Percentiles rank a stretch among this genome's conserved stretches.
phyloP scores from a whole-genome alignment of 2,113 vertebrate genomes.

The Anoura caudifer region DNA sequence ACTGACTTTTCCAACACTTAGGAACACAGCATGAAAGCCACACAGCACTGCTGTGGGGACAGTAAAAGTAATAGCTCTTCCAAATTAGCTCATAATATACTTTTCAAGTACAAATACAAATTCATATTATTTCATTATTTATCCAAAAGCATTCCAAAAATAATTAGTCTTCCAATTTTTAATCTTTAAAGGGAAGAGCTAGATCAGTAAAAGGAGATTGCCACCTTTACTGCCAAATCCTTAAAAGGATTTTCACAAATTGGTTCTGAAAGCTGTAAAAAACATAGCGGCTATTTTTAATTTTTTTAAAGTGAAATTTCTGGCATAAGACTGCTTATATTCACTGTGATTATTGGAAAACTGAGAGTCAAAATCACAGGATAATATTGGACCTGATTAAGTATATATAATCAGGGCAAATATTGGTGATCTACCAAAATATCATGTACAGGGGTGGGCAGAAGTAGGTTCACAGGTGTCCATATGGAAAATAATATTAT shows the following conservation, averaged over 20 bases:
- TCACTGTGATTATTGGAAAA: conserved; percentile 53
- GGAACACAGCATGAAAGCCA: neutral
- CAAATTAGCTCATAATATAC: neutral
- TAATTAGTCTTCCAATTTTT: conserved; percentile 24
- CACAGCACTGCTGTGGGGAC: neutral
- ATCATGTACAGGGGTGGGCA: neutral
- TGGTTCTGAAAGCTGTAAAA: conserved; percentile 66
- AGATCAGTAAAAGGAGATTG: conserved; percentile 59
- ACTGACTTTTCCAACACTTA: neutral
- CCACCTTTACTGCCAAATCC: conserved; percentile 64
- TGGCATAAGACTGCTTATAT: conserved; percentile 44
- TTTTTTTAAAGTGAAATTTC: conserved; percentile 54
- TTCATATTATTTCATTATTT: conserved; percentile 57
- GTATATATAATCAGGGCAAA: conserved; percentile 17
- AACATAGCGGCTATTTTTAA: conserved; percentile 55
- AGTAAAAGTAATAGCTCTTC: neutral
- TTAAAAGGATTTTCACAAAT: conserved; percentile 60
- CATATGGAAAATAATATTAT: neutral
- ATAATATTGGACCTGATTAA: neutral
- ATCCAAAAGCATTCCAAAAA: conserved; percentile 22
- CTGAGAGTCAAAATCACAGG: conserved; percentile 11
- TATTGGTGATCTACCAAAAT: neutral
- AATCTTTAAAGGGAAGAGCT: conserved; percentile 49
- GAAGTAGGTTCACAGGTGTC: neutral
- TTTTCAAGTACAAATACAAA: conserved; percentile 45